Percentiles rank a stretch among this genome's conserved stretches.
These are phyloP conservation scores for Diadophis punctatus DNA, from an alignment of 2,113 vertebrate species.

Conservation along the genomic window DNA sequence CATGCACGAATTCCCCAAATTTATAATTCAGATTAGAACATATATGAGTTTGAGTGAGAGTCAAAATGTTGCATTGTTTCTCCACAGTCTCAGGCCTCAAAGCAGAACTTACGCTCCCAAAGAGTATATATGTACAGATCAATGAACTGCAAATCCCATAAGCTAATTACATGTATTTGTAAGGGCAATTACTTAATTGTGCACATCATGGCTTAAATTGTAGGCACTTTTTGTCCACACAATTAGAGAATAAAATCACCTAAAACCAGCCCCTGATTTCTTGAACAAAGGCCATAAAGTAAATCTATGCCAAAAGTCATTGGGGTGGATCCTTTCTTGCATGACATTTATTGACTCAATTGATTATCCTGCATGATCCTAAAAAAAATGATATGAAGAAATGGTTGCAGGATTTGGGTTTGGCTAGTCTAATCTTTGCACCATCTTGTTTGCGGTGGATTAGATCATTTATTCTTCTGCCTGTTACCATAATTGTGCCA, in stretches of 20 bases:
- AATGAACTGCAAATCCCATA: conserved; percentile 29
- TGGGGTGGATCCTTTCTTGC: neutral
- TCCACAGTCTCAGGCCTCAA: neutral
- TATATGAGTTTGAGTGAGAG: neutral
- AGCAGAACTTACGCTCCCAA: neutral
- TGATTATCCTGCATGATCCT: neutral
- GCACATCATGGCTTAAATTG: conserved; percentile 24
- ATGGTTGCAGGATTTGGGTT: too few species aligned
- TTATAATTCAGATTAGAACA: neutral
- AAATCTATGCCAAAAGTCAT: conserved; percentile 5
- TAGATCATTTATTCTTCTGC: neutral
- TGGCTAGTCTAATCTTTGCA: too few species aligned
- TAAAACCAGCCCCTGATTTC: conserved; percentile 9
- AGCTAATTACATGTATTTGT: conserved; percentile 47
- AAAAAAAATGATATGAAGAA: too few species aligned
- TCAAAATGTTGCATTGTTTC: neutral
- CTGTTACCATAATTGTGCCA: neutral
- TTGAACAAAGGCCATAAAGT: conserved; percentile 12
- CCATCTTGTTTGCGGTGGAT: neutral
- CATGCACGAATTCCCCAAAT: neutral
- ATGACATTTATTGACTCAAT: neutral
- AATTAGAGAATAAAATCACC: conserved; percentile 26
- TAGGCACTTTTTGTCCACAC: conserved; percentile 19
- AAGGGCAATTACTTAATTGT: conserved; percentile 39
- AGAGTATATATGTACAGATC: conserved; percentile 7